A percentile compares a stretch with the other conserved stretches of the same genome.
phyloP scores from a whole-genome alignment of 2,797 vertebrate genomes.

The Acanthopagrus latus region DNA sequence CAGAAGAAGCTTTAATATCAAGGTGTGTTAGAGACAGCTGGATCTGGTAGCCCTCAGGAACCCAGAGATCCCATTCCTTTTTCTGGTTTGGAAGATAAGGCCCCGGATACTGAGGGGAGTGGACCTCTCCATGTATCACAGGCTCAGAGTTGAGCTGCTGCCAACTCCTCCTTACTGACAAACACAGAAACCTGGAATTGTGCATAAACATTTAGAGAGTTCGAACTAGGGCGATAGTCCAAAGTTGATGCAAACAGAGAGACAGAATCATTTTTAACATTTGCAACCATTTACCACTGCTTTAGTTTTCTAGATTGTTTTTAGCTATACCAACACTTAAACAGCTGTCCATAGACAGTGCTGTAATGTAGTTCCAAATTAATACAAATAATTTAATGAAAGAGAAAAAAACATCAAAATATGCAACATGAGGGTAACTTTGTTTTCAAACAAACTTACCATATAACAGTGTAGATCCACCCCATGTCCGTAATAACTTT shows the following conservation, averaged over 20 bases:
- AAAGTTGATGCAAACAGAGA: constrained; percentile 33
- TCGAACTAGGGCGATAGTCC: background rate
- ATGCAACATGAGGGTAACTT: background rate
- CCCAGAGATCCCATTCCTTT: constrained; percentile 82
- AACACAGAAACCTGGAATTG: constrained; percentile 46
- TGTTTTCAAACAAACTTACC: constrained; percentile 2
- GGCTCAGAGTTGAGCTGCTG: background rate
- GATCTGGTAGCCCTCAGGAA: constrained; percentile 86
- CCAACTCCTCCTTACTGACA: constrained; percentile 21
- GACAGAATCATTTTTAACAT: constrained; percentile 13
- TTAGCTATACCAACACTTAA: background rate
- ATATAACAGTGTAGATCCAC: constrained; percentile 34
- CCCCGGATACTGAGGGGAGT: constrained; percentile 81
- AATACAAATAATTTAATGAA: background rate
- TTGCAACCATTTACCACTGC: background rate
- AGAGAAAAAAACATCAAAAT: background rate
- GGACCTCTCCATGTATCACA: constrained; percentile 66
- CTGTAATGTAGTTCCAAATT: background rate
- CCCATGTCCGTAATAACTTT: constrained; percentile 23
- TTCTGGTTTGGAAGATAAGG: constrained; percentile 47
- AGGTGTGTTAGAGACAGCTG: constrained; percentile 88
- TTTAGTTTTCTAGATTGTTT: background rate
- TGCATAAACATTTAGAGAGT: background rate
- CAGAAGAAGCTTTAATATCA: constrained; percentile 85
- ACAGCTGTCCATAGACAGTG: background rate